Base-by-base conservation (phyloP, 2,113 vertebrate species). In the Pteronura brasiliensis region DNA sequence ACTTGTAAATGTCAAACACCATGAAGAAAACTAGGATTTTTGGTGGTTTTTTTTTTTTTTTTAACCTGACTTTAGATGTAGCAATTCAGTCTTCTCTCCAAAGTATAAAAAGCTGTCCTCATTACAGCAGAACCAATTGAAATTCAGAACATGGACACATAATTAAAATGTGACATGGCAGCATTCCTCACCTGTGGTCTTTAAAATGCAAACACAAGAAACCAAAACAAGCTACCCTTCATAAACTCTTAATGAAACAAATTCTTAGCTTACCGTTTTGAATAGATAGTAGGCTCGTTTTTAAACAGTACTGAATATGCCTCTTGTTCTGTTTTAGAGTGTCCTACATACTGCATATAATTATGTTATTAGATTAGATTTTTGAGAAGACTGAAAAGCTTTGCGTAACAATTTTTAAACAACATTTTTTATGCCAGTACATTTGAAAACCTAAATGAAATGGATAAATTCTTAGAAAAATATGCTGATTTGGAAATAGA, bases 211-310 rank as follows among this genome's bases (percentile, higher is more conserved):
- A 77, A 90, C 71, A 76, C n/a, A 74, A 87, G 84, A 61, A 97
- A 92, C 84, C 36, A 92, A 90, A 97, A 82, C 65, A 94, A 95
- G 88, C 25, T 92, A 91, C n/a, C 77, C 86, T 97, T 96, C 72
- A 55, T 63, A 74, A 81, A 55, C 34, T 81, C 0, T 15, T 83
- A 82, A 57, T 77, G 44, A 57, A 74, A 25, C 23, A 55, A 55
- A 55, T 0, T 23, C 15, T 61, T 69, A 71, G 18, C 34, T 39
- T 65, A 71, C 44, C 72, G 31, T 36, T 87, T 47, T 59, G 59
- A 88, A 61, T 95, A 91, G 2, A 6, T 86, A 52, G 76, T 92
- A 61, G 83, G 31, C 39, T 65, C 0, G 0, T 90, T 98, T 94
- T 80, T 63, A 88, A 27, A 0, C 0, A 69, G 95, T 89, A 74